A percentile compares a stretch with the other conserved stretches of the same genome.
Conservation (phyloP, 2,888 invertebrate species). For the Agonopterix arenella region DNA sequence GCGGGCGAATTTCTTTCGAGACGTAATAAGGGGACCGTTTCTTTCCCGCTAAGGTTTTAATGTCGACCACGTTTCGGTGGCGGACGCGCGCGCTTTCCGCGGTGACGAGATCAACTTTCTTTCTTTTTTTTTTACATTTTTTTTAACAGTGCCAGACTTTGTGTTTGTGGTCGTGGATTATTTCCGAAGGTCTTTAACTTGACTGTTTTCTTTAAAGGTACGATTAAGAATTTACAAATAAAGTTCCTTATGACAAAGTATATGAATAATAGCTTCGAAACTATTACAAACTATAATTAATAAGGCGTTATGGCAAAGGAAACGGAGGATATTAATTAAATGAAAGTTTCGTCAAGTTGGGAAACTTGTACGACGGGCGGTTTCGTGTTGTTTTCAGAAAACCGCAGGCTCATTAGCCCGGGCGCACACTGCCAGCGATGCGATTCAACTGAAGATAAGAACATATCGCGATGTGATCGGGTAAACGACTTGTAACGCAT, state of each 20-base stretch:
- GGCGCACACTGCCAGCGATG: slow-evolving; percentile 64
- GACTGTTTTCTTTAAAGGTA: slow-evolving; percentile 9
- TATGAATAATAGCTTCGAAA: background rate
- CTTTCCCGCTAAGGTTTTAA: slow-evolving; percentile 77
- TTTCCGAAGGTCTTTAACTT: slow-evolving; percentile 4
- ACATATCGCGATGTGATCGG: slow-evolving; percentile 44
- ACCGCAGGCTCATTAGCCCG: slow-evolving; percentile 72
- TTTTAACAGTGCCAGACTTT: slow-evolving; percentile 16
- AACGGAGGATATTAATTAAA: slow-evolving; percentile 41
- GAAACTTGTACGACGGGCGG: slow-evolving; percentile 37
- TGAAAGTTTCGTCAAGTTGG: slow-evolving; percentile 55
- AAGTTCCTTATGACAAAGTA: background rate
- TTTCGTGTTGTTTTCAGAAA: slow-evolving; percentile 61
- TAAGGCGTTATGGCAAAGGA: slow-evolving; percentile 3
- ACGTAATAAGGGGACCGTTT: slow-evolving; percentile 77
- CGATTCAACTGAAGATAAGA: slow-evolving; percentile 41
- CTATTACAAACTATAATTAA: slow-evolving; percentile 2
- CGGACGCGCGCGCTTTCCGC: slow-evolving; percentile 72
- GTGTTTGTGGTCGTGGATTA: slow-evolving; percentile 8
- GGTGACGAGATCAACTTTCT: slow-evolving; percentile 59
- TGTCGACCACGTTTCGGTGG: slow-evolving; percentile 75
- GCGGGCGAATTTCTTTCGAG: slow-evolving; percentile 75
- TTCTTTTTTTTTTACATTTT: slow-evolving; percentile 30
- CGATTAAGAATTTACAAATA: background rate
- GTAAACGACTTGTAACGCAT: slow-evolving; percentile 26